Percentiles rank a stretch among this genome's conserved stretches.
Evolutionary conservation across 2,113 vertebrate genomes (phyloP).

Genomic region (Corythornis madagascariensis): DNA sequence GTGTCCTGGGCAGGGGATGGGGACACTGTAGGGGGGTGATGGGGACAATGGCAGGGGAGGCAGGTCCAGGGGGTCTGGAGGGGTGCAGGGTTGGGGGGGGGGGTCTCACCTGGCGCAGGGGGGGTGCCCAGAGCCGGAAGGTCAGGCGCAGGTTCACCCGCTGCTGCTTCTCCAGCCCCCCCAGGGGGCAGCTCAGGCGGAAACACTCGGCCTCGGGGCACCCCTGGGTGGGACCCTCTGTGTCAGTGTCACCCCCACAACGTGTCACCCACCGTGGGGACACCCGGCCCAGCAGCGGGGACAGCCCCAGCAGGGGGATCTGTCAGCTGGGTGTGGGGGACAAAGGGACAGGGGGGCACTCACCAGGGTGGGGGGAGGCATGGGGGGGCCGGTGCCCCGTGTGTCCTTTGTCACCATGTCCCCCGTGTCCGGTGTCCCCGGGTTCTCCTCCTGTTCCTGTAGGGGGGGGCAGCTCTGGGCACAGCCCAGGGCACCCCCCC

Average conservation of each 20-base stretch:
- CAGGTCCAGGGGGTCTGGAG: too few species aligned
- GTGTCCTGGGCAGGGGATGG: too few species aligned
- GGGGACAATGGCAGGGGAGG: too few species aligned
- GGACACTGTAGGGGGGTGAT: too few species aligned
- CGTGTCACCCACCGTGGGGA: neutral
- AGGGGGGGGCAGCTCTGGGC: neutral
- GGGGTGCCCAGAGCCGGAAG: neutral
- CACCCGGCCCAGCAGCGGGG: neutral
- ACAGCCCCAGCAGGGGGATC: too few species aligned
- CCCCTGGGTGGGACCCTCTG: neutral
- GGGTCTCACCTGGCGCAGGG: neutral
- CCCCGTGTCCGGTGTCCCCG: neutral
- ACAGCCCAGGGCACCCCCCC: neutral
- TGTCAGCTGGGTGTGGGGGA: too few species aligned
- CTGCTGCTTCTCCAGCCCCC: neutral
- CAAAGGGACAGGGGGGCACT: neutral
- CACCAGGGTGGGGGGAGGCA: neutral
- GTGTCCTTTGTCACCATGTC: neutral
- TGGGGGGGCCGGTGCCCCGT: neutral
- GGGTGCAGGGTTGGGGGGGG: too few species aligned
- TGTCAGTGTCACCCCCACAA: too few species aligned
- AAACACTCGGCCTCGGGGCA: neutral
- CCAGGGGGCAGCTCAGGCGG: neutral
- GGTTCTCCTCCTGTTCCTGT: neutral
- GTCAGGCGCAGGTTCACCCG: neutral